These are phyloP conservation scores for Theristus sp. DNA, from an alignment of 2,888 invertebrate species.

Conservation along the genomic window DNA sequence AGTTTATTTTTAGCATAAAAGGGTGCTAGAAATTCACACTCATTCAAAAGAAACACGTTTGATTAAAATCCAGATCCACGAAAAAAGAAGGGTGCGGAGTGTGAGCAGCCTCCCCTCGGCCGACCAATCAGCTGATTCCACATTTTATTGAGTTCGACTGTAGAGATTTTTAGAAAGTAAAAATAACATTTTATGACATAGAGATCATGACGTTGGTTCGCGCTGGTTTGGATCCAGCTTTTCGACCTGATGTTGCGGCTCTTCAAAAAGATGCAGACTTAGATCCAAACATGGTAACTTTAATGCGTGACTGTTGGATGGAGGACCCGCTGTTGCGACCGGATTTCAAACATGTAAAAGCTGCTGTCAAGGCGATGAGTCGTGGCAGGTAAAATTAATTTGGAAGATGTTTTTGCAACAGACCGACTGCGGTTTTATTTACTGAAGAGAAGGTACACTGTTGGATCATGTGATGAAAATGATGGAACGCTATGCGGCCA, in stretches of 20 bases:
- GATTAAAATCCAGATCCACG: no score
- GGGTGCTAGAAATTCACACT: no score
- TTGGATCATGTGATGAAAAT: conserved; percentile 94
- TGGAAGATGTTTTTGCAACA: no score
- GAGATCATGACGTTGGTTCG: conserved; percentile 7
- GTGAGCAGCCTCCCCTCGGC: no score
- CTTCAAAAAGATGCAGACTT: background rate
- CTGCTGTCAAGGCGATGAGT: conserved; percentile 69
- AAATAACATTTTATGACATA: background rate
- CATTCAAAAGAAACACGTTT: no score
- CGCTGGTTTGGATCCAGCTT: conserved; percentile 6
- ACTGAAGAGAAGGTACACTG: conserved; percentile 69
- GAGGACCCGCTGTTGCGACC: conserved; percentile 72
- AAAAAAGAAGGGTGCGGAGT: no score
- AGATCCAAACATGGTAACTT: conserved; percentile 5
- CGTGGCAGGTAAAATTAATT: conserved; percentile 66
- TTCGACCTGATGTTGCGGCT: conserved; percentile 3
- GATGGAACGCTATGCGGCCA: conserved; percentile 92
- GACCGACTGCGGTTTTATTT: no score
- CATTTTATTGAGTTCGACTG: no score
- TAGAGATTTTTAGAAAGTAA: no score
- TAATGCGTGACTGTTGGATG: conserved; percentile 77
- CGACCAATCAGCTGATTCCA: no score
- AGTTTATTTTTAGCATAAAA: no score
- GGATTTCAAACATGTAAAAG: conserved; percentile 64